phyloP scores from a whole-genome alignment of 1,140 invertebrate genomes.

The Anoplophora glabripennis region DNA sequence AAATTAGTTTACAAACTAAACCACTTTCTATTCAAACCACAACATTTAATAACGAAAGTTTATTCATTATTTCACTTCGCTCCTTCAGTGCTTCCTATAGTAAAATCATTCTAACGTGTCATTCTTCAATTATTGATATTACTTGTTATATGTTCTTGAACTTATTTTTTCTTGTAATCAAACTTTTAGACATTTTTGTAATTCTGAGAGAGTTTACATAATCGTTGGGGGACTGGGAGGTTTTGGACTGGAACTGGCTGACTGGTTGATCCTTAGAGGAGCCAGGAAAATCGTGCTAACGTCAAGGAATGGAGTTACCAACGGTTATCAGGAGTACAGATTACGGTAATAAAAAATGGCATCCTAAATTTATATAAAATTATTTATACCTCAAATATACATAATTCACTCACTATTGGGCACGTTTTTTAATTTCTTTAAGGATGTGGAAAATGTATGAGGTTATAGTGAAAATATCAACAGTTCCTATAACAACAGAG shows the following conservation, averaged over 20 bases:
- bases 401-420: neutral
- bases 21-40: no score
- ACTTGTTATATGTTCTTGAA: no score
- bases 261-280: constrained; percentile 82
- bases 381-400: no score
- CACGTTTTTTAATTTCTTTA: neutral
- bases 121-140: no score
- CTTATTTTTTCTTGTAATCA: no score
- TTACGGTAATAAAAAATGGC: constrained; percentile 51
- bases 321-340: constrained; percentile 73
- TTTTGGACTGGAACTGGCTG: constrained; percentile 84
- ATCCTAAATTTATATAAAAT: no score
- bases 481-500: constrained; percentile 50
- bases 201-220: constrained; percentile 56
- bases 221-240: constrained; percentile 79
- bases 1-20: no score
- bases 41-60: no score
- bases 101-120: no score
- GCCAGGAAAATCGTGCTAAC: constrained; percentile 75
- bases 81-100: no score
- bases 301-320: constrained; percentile 72
- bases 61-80: no score
- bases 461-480: constrained; percentile 52
- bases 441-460: constrained; percentile 58
- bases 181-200: constrained; percentile 9